Evolutionary conservation across 2,113 vertebrate genomes (phyloP).

Genomic region (Ptilonorhynchus violaceus): DNA sequence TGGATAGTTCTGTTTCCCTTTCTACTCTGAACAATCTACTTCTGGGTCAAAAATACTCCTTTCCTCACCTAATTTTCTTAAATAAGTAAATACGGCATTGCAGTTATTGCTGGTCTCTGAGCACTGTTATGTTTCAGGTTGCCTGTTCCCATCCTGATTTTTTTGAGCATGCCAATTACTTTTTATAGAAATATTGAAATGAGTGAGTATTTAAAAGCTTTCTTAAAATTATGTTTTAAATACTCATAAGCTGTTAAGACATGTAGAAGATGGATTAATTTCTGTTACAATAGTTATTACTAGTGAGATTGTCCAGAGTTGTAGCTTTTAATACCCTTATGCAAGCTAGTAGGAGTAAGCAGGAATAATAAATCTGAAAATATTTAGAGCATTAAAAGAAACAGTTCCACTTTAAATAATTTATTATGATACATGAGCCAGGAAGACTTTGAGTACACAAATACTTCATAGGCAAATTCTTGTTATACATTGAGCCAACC

Average conservation of each 20-base stretch:
- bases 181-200: background rate
- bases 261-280: background rate
- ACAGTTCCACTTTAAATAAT: background rate
- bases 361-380: constrained; percentile 22
- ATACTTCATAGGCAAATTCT: background rate
- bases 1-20: background rate
- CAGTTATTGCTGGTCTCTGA: background rate
- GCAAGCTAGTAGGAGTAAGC: background rate
- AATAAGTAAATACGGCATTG: background rate
- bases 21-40: background rate
- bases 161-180: background rate
- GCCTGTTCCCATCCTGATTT: background rate
- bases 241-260: background rate
- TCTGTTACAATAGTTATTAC: background rate
- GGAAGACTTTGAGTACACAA: background rate
- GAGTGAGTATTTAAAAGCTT: background rate
- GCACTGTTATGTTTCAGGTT: background rate
- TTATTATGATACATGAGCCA: background rate
- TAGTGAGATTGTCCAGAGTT: background rate
- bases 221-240: background rate
- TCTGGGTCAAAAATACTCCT: background rate
- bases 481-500: background rate
- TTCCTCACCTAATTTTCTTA: background rate
- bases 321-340: background rate
- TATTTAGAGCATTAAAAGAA: background rate